Evolutionary conservation across 2,113 vertebrate genomes (phyloP), one percentile per base, ranked within the genome.

Genomic region (Catharus minimus): DNA sequence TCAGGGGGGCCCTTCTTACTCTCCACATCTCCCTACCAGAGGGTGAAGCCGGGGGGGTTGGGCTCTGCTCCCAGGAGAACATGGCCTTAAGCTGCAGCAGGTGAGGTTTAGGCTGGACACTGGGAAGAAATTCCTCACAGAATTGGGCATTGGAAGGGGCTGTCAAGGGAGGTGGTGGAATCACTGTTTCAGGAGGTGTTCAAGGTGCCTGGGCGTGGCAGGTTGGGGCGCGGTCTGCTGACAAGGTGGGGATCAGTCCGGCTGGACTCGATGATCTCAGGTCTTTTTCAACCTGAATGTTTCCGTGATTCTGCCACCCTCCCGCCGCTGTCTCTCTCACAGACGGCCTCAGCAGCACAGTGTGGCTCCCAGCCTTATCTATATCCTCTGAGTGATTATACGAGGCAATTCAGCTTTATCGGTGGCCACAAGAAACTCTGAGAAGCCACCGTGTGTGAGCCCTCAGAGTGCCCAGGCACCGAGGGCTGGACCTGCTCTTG

Each of bases 401-500:
- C 2, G 33, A 16, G 52, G 19, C 9, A 23, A 5, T 13, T 47
- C 57, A 9, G 52, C 38, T 43, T 15, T 15, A 8, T 3, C 12
- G 4, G 39, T 4, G 26, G 72, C 52, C n/a, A 2, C n/a, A 9
- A 13, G 11, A 8, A 36, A 3, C 20, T 7, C 17, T 26, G 27
- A 44, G 67, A 7, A 60, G 33, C 16, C 5, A 1, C 57, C 5
- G 1, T 11, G 30, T 15, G 26, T 8, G 13, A 8, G 22, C 56
- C 1, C 21, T 10, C 3, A 4, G 24, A 2, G 38, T 3, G 13
- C 6, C 20, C 18, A 0, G 43, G 33, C 30, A 10, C 18, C 3
- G 2, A 4, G 8, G 16, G 18, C 50, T 4, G 36, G 9, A 17
- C 9, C 4, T 18, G 20, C 39, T 41, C 30, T 15, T 14, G 0